phyloP scores from a whole-genome alignment of 64 coral and sea anemone genomes.

The Trachythela sp. region DNA sequence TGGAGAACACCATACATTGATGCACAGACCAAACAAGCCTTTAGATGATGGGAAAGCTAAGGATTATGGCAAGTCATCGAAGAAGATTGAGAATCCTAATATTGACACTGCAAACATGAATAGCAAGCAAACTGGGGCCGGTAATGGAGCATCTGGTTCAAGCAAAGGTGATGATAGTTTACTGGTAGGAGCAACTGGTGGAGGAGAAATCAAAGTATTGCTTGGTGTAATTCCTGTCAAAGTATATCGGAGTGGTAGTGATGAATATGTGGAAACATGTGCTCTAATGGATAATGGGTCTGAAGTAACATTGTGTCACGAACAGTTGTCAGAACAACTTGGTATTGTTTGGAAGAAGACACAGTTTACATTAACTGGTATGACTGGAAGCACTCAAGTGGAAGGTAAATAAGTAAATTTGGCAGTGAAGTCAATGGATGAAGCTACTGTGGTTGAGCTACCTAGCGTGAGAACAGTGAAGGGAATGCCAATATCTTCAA shows the following conservation, averaged over 20 bases:
- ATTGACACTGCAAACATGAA: too few relatives aligned
- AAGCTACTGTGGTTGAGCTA: background rate
- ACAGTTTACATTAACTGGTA: slow-evolving; percentile 31
- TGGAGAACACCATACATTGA: slow-evolving; percentile 52
- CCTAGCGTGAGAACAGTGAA: slow-evolving; percentile 23
- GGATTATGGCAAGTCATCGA: background rate
- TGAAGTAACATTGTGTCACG: slow-evolving; percentile 70
- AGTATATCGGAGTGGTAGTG: slow-evolving; percentile 33
- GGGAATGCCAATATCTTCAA: slow-evolving; percentile 38
- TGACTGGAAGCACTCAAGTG: slow-evolving; percentile 35
- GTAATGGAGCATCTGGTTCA: background rate
- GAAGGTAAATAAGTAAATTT: slow-evolving; percentile 30
- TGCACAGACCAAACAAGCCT: slow-evolving; percentile 43
- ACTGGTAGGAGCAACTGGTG: slow-evolving; percentile 42
- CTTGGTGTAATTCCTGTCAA: slow-evolving; percentile 68
- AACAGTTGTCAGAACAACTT: slow-evolving; percentile 34
- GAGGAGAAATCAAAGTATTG: slow-evolving; percentile 50
- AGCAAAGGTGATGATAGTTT: background rate
- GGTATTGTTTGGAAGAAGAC: slow-evolving; percentile 1
- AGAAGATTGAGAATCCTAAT: too few relatives aligned
- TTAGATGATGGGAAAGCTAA: background rate
- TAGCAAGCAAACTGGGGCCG: slow-evolving; percentile 9
- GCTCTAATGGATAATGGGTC: slow-evolving; percentile 64
- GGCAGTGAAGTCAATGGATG: slow-evolving; percentile 41
- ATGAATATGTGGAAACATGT: slow-evolving; percentile 40